Evolutionary conservation across 2,888 invertebrate species (phyloP).

Genomic region (Tetragonula carbonaria): DNA sequence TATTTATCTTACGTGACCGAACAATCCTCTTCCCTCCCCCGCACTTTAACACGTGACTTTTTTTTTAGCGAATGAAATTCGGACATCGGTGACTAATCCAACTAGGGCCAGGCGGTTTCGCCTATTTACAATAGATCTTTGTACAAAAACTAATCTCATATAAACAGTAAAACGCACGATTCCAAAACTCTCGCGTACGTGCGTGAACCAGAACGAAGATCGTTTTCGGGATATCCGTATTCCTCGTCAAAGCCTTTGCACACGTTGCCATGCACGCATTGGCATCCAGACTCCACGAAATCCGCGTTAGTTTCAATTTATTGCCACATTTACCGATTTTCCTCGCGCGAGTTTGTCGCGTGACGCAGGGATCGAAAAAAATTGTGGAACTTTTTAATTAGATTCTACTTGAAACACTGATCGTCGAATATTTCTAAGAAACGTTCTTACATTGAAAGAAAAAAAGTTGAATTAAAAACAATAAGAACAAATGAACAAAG

Average conservation of each 20-base stretch:
- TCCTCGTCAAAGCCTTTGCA: neutral
- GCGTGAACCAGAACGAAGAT: slow-evolving; percentile 62
- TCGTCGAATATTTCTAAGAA: too few species aligned
- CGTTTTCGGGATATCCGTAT: neutral
- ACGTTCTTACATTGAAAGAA: too few species aligned
- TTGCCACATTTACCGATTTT: too few species aligned
- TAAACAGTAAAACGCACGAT: slow-evolving; percentile 73
- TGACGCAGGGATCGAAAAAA: too few species aligned
- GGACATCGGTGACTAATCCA: slow-evolving; percentile 72
- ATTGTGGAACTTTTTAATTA: too few species aligned
- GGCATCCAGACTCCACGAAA: too few species aligned
- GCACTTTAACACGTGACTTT: slow-evolving; percentile 41
- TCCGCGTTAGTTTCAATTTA: too few species aligned
- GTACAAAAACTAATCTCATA: slow-evolving; percentile 79
- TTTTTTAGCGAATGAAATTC: slow-evolving; percentile 73
- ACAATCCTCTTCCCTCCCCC: slow-evolving; percentile 37
- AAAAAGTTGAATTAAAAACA: too few species aligned
- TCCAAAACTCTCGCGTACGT: neutral
- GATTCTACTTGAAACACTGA: too few species aligned
- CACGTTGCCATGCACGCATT: too few species aligned
- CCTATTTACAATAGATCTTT: slow-evolving; percentile 80
- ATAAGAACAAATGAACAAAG: too few species aligned
- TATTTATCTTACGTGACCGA: slow-evolving; percentile 67
- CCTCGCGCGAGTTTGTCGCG: too few species aligned
- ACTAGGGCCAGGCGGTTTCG: slow-evolving; percentile 72